Evolutionary conservation across 1,140 invertebrate genomes (phyloP), one percentile per base, ranked within the genome.

Genomic region (Zaprionus capensis): DNA sequence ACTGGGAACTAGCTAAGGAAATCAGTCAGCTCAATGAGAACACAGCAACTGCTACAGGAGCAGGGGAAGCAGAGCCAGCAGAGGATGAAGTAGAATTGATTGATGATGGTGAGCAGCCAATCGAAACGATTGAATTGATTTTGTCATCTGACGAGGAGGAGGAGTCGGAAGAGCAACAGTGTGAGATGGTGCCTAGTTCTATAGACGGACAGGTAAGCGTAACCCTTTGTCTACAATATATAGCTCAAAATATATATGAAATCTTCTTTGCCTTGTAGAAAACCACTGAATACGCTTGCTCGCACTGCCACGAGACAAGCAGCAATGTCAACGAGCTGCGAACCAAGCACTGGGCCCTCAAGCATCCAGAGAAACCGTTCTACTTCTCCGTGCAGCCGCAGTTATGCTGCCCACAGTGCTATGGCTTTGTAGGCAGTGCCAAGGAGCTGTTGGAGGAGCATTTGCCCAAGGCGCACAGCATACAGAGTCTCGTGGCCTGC

Each of bases 301-400:
- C 63, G 0, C 66, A 84, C 15, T 88, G 84, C 67, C 49, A 38
- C 1, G 63, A 49, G 26, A 84, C 57, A 0, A 56, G 57, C 26
- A 46, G 12, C 28, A 51, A 69, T n/a, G 36, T 81, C 3, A 12
- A n/a, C 17, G 55, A 76, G 1, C 38, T 88, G 15, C 71, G 71
- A n/a, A 38, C 26, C 15, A 31, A 90, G 15, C 84, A 88, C 62
- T 87, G 81, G 69, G 28, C 71, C 2, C 2, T 11, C 1, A 14
- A 6, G 12, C 84, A 88, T 66, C n/a, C 64, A 4, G 69, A 81
- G 1, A 62, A 63, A 38, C 75, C 84, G 1, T 88, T 88, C 56
- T 84, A 76, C 20, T 88, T 88, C 41, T 74, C 71, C 7, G 81
- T 81, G 3, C 85, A 90, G 24, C 78, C 78, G 7, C 62, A 69